These are phyloP conservation scores for Procavia capensis DNA, from an alignment of 2,113 vertebrate genomes.

Conservation along the genomic window DNA sequence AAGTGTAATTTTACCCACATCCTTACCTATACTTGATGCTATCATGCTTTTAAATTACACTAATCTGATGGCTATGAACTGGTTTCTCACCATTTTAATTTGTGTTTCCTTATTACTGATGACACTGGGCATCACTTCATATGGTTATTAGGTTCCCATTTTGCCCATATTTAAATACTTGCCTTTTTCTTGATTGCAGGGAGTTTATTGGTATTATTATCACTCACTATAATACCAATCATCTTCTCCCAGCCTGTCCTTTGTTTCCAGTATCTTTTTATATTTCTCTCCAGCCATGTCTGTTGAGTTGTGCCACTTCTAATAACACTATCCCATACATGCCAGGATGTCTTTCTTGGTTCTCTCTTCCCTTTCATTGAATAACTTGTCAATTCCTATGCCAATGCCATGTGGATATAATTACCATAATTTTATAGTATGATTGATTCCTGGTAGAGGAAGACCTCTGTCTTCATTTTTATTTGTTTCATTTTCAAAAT, in stretches of 20 bases:
- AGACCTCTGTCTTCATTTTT: background rate
- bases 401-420: background rate
- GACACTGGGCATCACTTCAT: background rate
- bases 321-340: fast-evolving
- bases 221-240: background rate
- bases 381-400: background rate
- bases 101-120: background rate
- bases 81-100: background rate
- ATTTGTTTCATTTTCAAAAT: background rate
- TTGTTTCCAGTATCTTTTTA: background rate
- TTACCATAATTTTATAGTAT: background rate
- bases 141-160: background rate
- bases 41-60: background rate
- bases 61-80: background rate
- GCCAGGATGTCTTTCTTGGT: background rate
- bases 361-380: background rate
- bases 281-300: background rate
- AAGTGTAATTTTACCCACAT: background rate
- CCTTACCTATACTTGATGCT: background rate
- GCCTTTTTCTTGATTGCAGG: background rate
- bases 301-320: background rate
- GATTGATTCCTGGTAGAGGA: background rate
- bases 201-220: background rate
- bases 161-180: background rate
- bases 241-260: background rate